phyloP scores from a whole-genome alignment of 2,113 vertebrate species.

The Peromyscus leucopus region DNA sequence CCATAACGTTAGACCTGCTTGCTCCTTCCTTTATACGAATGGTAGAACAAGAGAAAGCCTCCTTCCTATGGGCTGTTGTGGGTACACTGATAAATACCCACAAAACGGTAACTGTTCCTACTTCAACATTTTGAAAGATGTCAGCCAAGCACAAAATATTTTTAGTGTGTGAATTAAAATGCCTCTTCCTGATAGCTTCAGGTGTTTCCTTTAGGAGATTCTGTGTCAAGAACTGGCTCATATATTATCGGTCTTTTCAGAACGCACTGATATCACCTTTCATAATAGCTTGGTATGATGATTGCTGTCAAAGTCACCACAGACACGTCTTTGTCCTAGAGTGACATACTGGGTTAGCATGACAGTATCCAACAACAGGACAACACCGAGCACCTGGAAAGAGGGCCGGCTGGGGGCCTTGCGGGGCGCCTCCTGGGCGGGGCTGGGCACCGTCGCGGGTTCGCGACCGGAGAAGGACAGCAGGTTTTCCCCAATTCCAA shows the following conservation, averaged over 20 bases:
- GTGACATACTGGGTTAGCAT: not conserved
- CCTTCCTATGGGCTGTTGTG: slow-evolving; percentile 9
- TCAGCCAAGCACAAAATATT: slow-evolving; percentile 70
- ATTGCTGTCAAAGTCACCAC: slow-evolving; percentile 32
- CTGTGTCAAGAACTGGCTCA: slow-evolving; percentile 35
- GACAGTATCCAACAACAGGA: not conserved
- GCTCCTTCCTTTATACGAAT: not conserved
- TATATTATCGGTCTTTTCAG: slow-evolving; percentile 30
- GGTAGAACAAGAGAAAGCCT: slow-evolving; percentile 54
- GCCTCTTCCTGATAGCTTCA: slow-evolving; percentile 46
- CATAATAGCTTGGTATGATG: slow-evolving; percentile 32
- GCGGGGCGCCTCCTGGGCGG: not conserved
- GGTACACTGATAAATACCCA: slow-evolving; percentile 60
- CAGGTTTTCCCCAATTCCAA: not conserved
- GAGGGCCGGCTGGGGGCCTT: not conserved
- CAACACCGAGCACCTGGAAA: not conserved
- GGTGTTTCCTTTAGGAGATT: slow-evolving; percentile 42
- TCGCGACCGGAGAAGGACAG: not conserved
- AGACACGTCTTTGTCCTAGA: slow-evolving; percentile 31
- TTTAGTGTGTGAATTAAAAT: slow-evolving; percentile 74
- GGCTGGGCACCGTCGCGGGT: not conserved
- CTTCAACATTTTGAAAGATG: slow-evolving; percentile 67
- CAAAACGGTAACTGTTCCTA: slow-evolving; percentile 61
- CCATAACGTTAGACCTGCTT: not conserved
- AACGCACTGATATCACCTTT: slow-evolving; percentile 62